These are phyloP conservation scores for Coremacera marginata DNA, from an alignment of 2,888 invertebrate species.

Conservation along the genomic window DNA sequence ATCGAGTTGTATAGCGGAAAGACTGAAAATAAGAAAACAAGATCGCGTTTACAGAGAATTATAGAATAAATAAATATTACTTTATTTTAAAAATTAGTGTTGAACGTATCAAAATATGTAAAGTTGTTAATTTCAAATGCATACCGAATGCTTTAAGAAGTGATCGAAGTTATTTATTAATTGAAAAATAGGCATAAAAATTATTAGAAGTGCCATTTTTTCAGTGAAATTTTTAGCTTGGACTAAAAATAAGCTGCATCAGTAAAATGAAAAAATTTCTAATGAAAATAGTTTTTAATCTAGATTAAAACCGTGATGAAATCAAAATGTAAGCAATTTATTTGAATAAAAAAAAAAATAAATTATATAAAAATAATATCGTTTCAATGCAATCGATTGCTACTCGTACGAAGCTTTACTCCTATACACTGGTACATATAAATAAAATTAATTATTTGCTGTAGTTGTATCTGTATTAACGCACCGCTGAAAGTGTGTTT, in stretches of 20 bases:
- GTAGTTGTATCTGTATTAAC: constrained; percentile 16
- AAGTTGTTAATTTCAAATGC: not conserved
- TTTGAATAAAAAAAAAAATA: too few species aligned
- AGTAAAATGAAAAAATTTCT: too few species aligned
- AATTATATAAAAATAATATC: too few species aligned
- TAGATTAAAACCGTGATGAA: too few species aligned
- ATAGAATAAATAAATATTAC: constrained; percentile 10
- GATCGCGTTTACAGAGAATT: constrained; percentile 20
- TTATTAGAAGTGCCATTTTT: too few species aligned
- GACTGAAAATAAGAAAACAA: not conserved
- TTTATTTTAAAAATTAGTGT: constrained; percentile 23
- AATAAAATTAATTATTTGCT: not conserved
- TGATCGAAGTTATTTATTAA: not conserved
- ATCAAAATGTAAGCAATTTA: too few species aligned
- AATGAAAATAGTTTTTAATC: too few species aligned
- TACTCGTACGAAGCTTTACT: not conserved
- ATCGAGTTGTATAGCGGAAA: constrained; percentile 53
- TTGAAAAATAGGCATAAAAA: not conserved
- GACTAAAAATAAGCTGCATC: too few species aligned
- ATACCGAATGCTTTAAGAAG: not conserved
- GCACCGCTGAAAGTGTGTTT: constrained; percentile 24
- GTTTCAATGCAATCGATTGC: too few species aligned
- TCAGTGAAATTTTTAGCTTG: too few species aligned
- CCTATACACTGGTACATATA: not conserved
- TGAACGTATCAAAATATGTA: not conserved